Evolutionary conservation across 2,797 vertebrate species (phyloP).

Genomic region (Cygnus olor): DNA sequence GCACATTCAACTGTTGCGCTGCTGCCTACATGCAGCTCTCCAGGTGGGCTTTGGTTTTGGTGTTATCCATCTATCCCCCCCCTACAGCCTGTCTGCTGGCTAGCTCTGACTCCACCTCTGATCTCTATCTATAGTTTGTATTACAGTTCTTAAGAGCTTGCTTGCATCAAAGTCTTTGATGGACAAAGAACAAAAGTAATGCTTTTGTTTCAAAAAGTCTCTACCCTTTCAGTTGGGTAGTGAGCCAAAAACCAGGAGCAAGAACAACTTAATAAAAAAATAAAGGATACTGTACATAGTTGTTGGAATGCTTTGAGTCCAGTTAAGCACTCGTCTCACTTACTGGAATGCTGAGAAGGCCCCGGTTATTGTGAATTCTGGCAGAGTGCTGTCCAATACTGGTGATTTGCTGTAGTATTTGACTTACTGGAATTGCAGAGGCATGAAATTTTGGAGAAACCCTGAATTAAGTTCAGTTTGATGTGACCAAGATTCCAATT

Average conservation of each 20-base stretch:
- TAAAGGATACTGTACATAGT: neutral
- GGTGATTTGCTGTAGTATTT: neutral
- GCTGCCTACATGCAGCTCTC: slow-evolving; percentile 41
- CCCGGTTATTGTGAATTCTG: neutral
- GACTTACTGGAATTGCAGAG: slow-evolving; percentile 18
- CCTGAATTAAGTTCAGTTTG: slow-evolving; percentile 30
- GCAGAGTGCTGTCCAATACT: neutral
- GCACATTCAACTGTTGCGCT: slow-evolving; percentile 18
- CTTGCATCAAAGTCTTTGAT: neutral
- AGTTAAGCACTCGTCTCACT: neutral
- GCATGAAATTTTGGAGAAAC: neutral
- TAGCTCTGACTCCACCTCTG: neutral
- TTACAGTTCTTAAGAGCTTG: neutral
- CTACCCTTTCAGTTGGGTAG: neutral
- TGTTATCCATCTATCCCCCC: neutral
- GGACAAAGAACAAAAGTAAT: neutral
- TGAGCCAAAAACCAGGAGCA: neutral
- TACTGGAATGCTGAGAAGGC: neutral
- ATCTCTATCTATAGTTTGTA: neutral
- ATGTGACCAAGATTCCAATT: neutral
- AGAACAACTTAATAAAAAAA: neutral
- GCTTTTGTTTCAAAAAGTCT: neutral
- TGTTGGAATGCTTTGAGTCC: neutral
- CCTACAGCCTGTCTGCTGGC: neutral
- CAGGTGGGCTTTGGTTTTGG: slow-evolving; percentile 59